Base-by-base conservation (phyloP, 2,113 vertebrate genomes). In the Smithornis capensis region DNA sequence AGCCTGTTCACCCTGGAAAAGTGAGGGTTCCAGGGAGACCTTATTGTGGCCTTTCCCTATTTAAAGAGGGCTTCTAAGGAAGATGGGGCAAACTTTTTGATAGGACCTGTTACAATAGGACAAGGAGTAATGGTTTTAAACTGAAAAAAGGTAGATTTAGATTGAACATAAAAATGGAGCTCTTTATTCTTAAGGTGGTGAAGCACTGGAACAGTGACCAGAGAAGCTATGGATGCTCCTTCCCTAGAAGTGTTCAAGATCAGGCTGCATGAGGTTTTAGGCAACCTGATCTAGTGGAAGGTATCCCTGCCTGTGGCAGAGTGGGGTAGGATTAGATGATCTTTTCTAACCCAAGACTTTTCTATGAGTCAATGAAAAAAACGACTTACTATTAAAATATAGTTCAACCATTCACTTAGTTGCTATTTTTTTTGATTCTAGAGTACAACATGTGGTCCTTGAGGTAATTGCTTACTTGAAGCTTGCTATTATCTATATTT, bases 291-390 rank as follows among this genome's bases (percentile, higher is more conserved):
- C 13, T 24, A 74, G 28, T 63, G 47, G 11, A 88, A 57, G 19
- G 4, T 2, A 0, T 50, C 40, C 24, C 42, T 63, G 35, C 4
- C 16, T 0, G 1, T 3, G 1, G 10, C 18, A 64, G 44, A 28
- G 15, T 7, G 6, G 5, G 5, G 3, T 49, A 40, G 19, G 25
- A 47, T 12, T 56, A 44, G 8, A 25, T 70, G 22, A 24, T 16
- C 15, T 63, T 27, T 78, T 89, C n/a, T 27, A 44, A 82, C 2
- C 0, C 27, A 49, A 57, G 12, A 10, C 7, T 8, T 10, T 57
- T 70, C 60, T 57, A 56, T 55, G 17, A 80, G 22, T 76, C 8
- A 69, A 22, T 57, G 19, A 38, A 47, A 63, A 71, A 75, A 1
- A 2, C 7, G 33, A 17, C 2, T 63, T 87, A 24, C 23, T 56